Base-by-base conservation (phyloP, 2,888 invertebrate species). In the Sipha maydis region DNA sequence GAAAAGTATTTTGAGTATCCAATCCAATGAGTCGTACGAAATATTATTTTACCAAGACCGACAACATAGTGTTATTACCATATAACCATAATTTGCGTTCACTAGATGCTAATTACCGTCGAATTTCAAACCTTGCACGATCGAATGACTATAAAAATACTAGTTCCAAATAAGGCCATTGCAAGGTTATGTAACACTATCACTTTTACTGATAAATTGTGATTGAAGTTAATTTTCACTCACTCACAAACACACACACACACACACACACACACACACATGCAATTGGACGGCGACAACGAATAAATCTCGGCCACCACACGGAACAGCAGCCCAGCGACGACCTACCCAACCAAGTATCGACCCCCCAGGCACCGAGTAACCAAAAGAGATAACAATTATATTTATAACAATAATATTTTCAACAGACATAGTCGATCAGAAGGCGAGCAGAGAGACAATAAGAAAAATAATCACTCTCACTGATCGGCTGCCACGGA, bases 291-390 rank as follows among this genome's bases (percentile, higher is more conserved):
- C 5, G 61, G 25, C 61, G 61, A 9, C 7, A 25, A 7, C 38
- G 41, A 54, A 25, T 19, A 9, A 83, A 48, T 48, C 14, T 14
- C 14, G 48, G 48, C 14, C 48, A 48, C 14, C 48, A 48, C 48
- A 14, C 48, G 48, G 14, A 48, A 48, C 48, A 48, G 48, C 48
- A 3, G 48, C 48, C 48, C 48, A 14, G 48, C 11, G 19, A 19
- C 31, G 84, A 85, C 77, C 85, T 77, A 85, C 85, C 85, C 85
- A 85, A 77, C 85, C 76, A 69, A 78, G 31, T 67, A 54, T 85
- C 69, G 69, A 85, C 85, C 85, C 85, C 69, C 34, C 21, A 31
- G 28, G n/a, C 31, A 14, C 48, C 11, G 28, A 54, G 11, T 9
- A 9, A 34, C 1, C 34, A 7, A 38, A 21, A 21, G 38, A 21